Evolutionary conservation across 1,140 invertebrate genomes (phyloP).

Genomic region (Euborellia annulipes): DNA sequence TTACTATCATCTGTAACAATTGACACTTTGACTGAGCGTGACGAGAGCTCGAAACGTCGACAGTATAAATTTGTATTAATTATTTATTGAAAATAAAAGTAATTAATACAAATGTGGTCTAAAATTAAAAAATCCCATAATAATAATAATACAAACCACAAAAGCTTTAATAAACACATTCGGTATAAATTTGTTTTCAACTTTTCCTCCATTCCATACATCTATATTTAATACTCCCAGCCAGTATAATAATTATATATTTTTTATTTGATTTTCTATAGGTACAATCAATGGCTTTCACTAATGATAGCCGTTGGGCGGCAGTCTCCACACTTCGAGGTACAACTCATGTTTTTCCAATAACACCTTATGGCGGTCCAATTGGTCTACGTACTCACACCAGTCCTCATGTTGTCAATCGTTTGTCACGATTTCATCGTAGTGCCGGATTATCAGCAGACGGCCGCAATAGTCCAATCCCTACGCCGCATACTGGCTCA

Average conservation of each 20-base stretch:
- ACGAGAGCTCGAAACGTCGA: no score
- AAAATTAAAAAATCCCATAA: no score
- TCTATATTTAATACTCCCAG: no score
- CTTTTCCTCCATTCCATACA: constrained; percentile 2
- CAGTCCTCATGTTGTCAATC: constrained; percentile 83
- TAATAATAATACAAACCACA: no score
- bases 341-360: constrained; percentile 93
- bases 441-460: constrained; percentile 75
- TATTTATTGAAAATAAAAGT: no score
- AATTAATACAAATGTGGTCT: no score
- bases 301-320: constrained; percentile 87
- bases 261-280: constrained; percentile 14
- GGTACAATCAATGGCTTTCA: constrained; percentile 71
- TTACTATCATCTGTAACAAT: no score
- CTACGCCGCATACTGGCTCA: constrained; percentile 19
- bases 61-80: no score
- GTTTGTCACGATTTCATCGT: constrained; percentile 84
- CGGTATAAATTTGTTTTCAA: constrained; percentile 8
- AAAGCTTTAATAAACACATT: no score
- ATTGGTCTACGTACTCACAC: constrained; percentile 85
- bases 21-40: no score
- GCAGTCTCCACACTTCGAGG: constrained; percentile 87
- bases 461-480: constrained; percentile 60
- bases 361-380: constrained; percentile 90
- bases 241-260: no score